Evolutionary conservation across 2,888 invertebrate genomes (phyloP).

Genomic region (Villa cingulata): DNA sequence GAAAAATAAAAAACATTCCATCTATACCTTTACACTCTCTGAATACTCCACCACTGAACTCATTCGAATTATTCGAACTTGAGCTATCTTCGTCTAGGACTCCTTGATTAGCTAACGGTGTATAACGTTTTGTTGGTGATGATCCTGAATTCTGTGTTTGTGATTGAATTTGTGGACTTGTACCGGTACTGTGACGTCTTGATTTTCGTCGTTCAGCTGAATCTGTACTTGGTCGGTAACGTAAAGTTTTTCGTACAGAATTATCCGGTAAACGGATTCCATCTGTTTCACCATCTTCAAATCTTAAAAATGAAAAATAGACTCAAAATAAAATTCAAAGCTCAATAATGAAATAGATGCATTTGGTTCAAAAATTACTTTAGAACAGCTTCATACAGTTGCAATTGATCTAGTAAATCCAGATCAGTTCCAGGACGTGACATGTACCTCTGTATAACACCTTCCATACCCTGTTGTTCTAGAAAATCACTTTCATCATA

Average conservation of each 20-base stretch:
- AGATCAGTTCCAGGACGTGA: conserved; percentile 84
- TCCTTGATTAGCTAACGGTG: conserved; percentile 24
- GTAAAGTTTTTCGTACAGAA: conserved; percentile 56
- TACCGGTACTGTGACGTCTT: conserved; percentile 57
- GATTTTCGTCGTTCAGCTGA: conserved; percentile 64
- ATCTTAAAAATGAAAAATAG: conserved; percentile 19
- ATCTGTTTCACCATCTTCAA: conserved; percentile 41
- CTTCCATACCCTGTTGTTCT: conserved; percentile 87
- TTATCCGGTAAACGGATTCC: conserved; percentile 49
- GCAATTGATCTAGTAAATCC: conserved; percentile 84
- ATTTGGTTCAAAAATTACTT: conserved; percentile 47
- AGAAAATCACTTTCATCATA: conserved; percentile 94
- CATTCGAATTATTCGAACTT: conserved; percentile 41
- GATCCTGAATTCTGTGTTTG: no score
- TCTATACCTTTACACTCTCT: conserved; percentile 25
- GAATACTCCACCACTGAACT: conserved; percentile 28
- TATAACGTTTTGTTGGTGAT: conserved; percentile 27
- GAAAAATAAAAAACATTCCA: no score
- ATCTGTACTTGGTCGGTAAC: conserved; percentile 48
- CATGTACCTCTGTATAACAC: conserved; percentile 77
- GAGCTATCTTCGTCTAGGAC: conserved; percentile 37
- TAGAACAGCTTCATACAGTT: conserved; percentile 87
- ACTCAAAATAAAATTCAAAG: not conserved
- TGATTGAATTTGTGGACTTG: conserved; percentile 38
- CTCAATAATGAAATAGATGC: not conserved